phyloP scores from a whole-genome alignment of 2,888 invertebrate species.

The Drosophila mimetica region DNA sequence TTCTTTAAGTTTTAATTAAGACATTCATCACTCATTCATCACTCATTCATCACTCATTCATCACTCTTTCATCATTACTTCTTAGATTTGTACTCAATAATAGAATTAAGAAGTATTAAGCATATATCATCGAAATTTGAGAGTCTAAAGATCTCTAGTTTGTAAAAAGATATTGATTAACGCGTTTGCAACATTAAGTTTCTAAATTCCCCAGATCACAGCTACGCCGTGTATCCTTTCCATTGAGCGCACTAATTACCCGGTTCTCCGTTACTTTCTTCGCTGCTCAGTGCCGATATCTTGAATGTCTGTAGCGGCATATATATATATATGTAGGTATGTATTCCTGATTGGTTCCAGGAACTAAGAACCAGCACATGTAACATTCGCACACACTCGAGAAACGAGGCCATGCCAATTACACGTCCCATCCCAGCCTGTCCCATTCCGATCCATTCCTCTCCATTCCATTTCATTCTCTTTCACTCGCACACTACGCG shows the following conservation, averaged over 20 bases:
- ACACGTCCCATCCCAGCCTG: conserved; percentile 31
- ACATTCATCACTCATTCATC: too few species aligned
- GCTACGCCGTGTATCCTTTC: conserved; percentile 8
- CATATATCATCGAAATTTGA: too few species aligned
- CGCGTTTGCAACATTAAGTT: not conserved
- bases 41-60: too few species aligned
- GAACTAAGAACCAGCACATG: conserved; percentile 31
- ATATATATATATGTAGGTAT: not conserved
- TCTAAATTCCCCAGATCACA: conserved; percentile 11
- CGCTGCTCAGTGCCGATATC: not conserved
- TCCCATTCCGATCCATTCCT: conserved; percentile 12
- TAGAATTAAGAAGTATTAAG: too few species aligned
- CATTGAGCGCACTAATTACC: conserved; percentile 11
- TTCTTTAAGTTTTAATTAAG: too few species aligned
- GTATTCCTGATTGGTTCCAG: conserved; percentile 25
- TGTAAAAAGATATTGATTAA: not conserved
- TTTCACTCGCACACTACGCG: conserved; percentile 31
- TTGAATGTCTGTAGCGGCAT: too few species aligned
- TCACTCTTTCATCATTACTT: too few species aligned
- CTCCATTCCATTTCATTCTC: conserved; percentile 29
- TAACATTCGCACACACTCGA: conserved; percentile 12
- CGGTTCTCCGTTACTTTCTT: conserved; percentile 12
- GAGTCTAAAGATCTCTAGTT: not conserved
- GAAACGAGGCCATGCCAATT: conserved; percentile 46
- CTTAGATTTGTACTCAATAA: too few species aligned